These are phyloP conservation scores for Battus philenor DNA, from an alignment of 1,140 invertebrate genomes.

Conservation along the genomic window DNA sequence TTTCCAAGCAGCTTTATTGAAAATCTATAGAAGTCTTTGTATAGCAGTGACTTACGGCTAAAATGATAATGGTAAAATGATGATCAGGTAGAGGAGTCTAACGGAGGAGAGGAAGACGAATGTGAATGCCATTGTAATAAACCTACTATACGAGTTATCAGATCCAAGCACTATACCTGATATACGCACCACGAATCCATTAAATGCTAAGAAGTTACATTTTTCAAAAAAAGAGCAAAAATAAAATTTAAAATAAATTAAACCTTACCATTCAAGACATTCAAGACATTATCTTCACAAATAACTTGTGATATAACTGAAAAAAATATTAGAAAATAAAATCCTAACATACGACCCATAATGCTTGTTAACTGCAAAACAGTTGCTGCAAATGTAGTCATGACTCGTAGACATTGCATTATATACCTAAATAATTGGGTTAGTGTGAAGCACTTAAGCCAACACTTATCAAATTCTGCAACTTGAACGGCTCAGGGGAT, in stretches of 20 bases:
- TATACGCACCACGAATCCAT: too few relatives aligned
- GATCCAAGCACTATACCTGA: too few relatives aligned
- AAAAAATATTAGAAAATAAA: slow-evolving; percentile 8
- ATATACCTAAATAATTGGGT: slow-evolving; percentile 5
- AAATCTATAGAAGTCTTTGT: too few relatives aligned
- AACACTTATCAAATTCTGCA: background rate
- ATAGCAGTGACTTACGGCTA: too few relatives aligned
- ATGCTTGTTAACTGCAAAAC: background rate
- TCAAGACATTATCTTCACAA: background rate
- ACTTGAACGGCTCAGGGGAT: too few relatives aligned
- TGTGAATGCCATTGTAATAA: too few relatives aligned
- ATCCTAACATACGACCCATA: background rate
- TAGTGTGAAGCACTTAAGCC: slow-evolving; percentile 4
- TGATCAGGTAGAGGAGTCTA: too few relatives aligned
- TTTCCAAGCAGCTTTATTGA: too few relatives aligned
- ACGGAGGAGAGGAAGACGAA: too few relatives aligned
- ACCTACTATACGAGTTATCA: too few relatives aligned
- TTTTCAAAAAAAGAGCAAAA: background rate
- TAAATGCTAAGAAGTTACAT: background rate
- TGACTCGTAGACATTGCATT: background rate
- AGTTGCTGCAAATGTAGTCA: background rate
- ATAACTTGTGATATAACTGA: background rate
- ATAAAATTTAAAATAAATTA: background rate
- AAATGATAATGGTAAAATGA: too few relatives aligned
- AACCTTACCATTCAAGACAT: background rate